phyloP scores from a whole-genome alignment of 2,113 vertebrate species.

The Pterophyllum scalare region DNA sequence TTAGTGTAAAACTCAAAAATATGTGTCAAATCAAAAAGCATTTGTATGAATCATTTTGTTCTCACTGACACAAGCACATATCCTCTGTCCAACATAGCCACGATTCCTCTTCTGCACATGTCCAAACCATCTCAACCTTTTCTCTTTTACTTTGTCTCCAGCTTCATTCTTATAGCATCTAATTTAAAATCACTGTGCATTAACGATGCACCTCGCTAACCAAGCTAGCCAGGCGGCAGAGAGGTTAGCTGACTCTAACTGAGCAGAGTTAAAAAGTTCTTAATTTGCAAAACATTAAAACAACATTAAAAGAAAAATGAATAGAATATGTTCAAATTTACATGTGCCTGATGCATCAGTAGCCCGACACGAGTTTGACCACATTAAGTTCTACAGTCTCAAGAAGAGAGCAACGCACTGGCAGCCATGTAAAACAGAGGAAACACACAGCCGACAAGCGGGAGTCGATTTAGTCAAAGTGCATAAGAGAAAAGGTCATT shows the following conservation, averaged over 20 bases:
- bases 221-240: not conserved
- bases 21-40: too few relatives aligned
- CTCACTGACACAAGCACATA: not conserved
- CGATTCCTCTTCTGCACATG: not conserved
- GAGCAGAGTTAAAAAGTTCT: not conserved
- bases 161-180: not conserved
- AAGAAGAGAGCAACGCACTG: constrained; percentile 9
- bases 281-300: not conserved
- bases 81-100: not conserved
- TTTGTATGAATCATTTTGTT: too few relatives aligned
- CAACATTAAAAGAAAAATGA: not conserved
- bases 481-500: constrained; percentile 53
- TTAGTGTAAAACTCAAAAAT: too few relatives aligned
- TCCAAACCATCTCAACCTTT: not conserved
- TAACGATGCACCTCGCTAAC: not conserved
- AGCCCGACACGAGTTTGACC: not conserved
- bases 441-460: constrained; percentile 21
- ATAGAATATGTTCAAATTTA: not conserved
- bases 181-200: not conserved
- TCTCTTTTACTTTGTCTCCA: rapidly evolving
- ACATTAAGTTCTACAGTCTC: not conserved
- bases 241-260: not conserved
- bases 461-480: constrained; percentile 27
- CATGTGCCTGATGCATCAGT: too few relatives aligned
- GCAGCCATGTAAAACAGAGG: constrained; percentile 18